Evolutionary conservation across 2,113 vertebrate species (phyloP).

Genomic region (Mirounga angustirostris): DNA sequence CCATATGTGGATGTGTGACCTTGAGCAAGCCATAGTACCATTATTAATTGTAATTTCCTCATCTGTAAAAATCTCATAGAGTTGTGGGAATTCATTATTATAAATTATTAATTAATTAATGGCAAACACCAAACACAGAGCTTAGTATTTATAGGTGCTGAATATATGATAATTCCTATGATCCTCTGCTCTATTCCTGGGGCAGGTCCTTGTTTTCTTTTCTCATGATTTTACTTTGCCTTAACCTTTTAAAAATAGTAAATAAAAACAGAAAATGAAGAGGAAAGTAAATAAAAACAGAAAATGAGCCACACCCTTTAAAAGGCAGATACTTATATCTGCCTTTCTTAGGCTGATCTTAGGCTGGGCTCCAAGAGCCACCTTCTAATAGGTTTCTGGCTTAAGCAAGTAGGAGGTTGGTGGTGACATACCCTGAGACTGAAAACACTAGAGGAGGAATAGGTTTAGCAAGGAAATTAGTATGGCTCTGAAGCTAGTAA

Average conservation of each 20-base stretch:
- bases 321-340: background rate
- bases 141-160: background rate
- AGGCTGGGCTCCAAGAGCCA: background rate
- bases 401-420: background rate
- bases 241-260: background rate
- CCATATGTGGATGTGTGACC: background rate
- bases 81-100: background rate
- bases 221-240: background rate
- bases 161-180: background rate
- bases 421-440: background rate
- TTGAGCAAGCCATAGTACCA: background rate
- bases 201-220: background rate
- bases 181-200: background rate
- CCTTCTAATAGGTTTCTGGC: background rate
- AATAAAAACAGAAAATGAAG: background rate
- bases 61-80: constrained; percentile 1
- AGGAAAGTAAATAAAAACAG: background rate
- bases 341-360: too few relatives aligned
- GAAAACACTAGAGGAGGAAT: background rate
- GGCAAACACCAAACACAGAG: background rate
- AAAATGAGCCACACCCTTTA: background rate
- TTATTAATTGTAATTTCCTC: background rate
- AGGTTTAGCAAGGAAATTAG: background rate
- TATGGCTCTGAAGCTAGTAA: too few relatives aligned
- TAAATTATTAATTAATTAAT: background rate